Base-by-base conservation (phyloP, 2,888 invertebrate genomes). In the Axea sp. region DNA sequence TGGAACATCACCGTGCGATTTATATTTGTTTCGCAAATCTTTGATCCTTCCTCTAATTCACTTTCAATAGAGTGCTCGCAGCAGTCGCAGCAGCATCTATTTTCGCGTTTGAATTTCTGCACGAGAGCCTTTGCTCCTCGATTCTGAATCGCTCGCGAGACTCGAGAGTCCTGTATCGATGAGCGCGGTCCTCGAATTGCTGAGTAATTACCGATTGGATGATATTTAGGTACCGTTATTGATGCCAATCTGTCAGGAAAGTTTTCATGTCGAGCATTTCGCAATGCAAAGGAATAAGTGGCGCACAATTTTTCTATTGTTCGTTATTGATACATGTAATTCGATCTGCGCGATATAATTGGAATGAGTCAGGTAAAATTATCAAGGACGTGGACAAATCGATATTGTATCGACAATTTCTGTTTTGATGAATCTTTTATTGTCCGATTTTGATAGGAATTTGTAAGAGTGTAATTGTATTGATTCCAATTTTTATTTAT, bases 191-290 rank as follows among this genome's bases (percentile, higher is more conserved):
- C 47, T 68, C 59, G 51, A 51, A 59, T 68, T 59, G 59, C 68
- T 59, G 68, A 59, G 68, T 59, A 69, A 69, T 69, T 62, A 69
- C 69, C 45, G 51, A 47, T 62, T 62, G 43, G 35, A 37, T 69
- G 69, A 60, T 69, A 69, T 60, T 41, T 60, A 37, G 53, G 60
- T 69, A 60, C 69, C 69, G 69, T 69, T 69, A 69, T 60, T 35
- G 45, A 59, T 43, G 60, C 43, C 37, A 55, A 55, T 55, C 65
- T 55, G 65, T 53, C 65, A 55, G 35, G 22, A 22, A 64, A 45
- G 7, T 53, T 51, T 64, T 53, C 51, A 37, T 8, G 12, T 19
- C 35, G 35, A 39, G 31, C 14, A 19, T 0, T 9, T 51, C n/a
- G 26, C 9, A 3, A 9, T 8, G 19, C 12, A 24, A 39, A 14